Evolutionary conservation across 2,797 vertebrate species (phyloP).

Genomic region (Gallinago solitaria): DNA sequence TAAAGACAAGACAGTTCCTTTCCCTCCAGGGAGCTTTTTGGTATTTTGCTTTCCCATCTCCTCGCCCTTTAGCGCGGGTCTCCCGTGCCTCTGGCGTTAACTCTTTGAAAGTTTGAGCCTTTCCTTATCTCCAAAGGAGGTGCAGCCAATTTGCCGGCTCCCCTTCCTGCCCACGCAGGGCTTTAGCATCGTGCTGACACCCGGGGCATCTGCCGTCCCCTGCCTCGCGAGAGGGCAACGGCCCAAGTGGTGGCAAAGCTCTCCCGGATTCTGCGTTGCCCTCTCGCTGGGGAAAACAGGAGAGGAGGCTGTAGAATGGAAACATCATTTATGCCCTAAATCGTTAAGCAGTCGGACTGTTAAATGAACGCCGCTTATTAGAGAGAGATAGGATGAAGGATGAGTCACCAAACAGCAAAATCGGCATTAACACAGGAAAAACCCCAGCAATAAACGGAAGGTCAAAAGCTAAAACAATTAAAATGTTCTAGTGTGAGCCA

Average conservation of each 20-base stretch:
- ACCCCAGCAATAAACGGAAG: background rate
- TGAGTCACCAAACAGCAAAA: slow-evolving; percentile 15
- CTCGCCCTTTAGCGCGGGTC: background rate
- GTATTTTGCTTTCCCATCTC: background rate
- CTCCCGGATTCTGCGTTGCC: background rate
- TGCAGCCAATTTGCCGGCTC: background rate
- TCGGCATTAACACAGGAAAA: background rate
- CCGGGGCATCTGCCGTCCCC: background rate
- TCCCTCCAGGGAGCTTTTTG: background rate
- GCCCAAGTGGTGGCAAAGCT: background rate
- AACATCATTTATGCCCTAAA: slow-evolving; percentile 48
- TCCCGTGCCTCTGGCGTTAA: background rate
- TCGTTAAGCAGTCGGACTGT: slow-evolving; percentile 1
- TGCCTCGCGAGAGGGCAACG: background rate
- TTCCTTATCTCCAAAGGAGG: rapidly evolving
- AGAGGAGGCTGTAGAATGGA: slow-evolving; percentile 33
- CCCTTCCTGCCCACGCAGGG: background rate
- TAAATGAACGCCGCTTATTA: slow-evolving; percentile 22
- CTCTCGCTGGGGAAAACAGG: slow-evolving; percentile 10
- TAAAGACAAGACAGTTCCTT: slow-evolving; percentile 33
- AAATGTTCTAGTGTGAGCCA: background rate
- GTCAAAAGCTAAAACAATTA: background rate
- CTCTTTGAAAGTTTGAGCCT: background rate
- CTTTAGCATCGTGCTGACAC: background rate
- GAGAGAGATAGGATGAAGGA: background rate